Percentiles rank a stretch among this genome's conserved stretches.
These are phyloP conservation scores for Amblyraja radiata DNA, from an alignment of 2,797 vertebrate species.

Conservation along the genomic window DNA sequence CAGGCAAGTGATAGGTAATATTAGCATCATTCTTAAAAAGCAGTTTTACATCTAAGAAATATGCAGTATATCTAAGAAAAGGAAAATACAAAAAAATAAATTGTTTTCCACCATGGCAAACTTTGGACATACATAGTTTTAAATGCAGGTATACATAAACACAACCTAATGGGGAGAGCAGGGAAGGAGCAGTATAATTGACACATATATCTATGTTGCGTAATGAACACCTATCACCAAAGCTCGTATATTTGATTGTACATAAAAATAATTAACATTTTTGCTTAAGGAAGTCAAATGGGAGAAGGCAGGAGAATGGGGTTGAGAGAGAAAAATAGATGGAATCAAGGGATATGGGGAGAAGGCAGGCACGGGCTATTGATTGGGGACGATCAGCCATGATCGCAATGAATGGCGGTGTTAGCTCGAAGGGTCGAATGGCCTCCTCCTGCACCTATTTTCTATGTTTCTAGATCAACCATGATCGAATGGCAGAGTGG, in stretches of 20 bases:
- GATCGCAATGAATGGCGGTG: too few relatives aligned
- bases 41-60: not conserved
- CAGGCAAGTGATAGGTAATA: not conserved
- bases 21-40: not conserved
- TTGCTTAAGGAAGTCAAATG: too few relatives aligned
- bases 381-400: too few relatives aligned
- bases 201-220: not conserved
- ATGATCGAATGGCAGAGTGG: too few relatives aligned
- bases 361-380: too few relatives aligned
- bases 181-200: not conserved
- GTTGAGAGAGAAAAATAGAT: too few relatives aligned
- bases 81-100: not conserved
- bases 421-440: too few relatives aligned
- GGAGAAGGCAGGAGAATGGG: too few relatives aligned
- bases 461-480: too few relatives aligned
- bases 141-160: not conserved
- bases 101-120: slow-evolving; percentile 38
- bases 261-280: not conserved
- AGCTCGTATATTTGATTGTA: not conserved
- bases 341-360: too few relatives aligned
- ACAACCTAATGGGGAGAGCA: slow-evolving; percentile 20
- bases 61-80: not conserved
- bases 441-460: too few relatives aligned
- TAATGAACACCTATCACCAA: not conserved
- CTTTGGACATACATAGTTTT: not conserved